These are phyloP conservation scores for Lepidocolaptes lacrymiger DNA, from an alignment of 2,797 vertebrate genomes.

Conservation along the genomic window DNA sequence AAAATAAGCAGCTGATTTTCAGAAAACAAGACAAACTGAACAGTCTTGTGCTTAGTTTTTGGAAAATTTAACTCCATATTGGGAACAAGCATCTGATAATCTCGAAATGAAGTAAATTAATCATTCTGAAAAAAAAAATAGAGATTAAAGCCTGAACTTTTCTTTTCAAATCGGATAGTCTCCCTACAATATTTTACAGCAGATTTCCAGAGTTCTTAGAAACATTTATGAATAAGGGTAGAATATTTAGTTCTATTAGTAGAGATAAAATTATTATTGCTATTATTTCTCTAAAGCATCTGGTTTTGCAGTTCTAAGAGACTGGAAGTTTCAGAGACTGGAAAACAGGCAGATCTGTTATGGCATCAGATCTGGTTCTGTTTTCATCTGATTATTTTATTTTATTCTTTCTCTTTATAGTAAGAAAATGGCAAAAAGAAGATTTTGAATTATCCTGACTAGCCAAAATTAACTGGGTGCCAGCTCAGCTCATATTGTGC, in stretches of 20 bases:
- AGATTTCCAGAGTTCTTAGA: background rate
- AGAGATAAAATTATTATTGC: background rate
- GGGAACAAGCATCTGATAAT: background rate
- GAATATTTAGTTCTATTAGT: background rate
- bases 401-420: background rate
- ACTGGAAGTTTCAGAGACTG: background rate
- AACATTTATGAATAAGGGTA: background rate
- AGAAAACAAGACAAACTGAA: background rate
- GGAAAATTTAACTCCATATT: background rate
- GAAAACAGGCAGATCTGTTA: background rate
- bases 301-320: background rate
- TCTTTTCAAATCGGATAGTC: background rate
- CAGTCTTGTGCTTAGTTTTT: background rate
- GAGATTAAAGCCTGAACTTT: background rate
- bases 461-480: background rate
- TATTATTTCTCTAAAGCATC: background rate
- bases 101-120: background rate
- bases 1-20: background rate
- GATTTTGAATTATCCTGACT: background rate
- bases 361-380: background rate
- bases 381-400: background rate
- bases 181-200: background rate
- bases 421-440: background rate
- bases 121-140: background rate
- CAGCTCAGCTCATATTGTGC: background rate